Evolutionary conservation across 2,888 invertebrate genomes (phyloP), one percentile per base, ranked within the genome.

Genomic region (Athalia rosae): DNA sequence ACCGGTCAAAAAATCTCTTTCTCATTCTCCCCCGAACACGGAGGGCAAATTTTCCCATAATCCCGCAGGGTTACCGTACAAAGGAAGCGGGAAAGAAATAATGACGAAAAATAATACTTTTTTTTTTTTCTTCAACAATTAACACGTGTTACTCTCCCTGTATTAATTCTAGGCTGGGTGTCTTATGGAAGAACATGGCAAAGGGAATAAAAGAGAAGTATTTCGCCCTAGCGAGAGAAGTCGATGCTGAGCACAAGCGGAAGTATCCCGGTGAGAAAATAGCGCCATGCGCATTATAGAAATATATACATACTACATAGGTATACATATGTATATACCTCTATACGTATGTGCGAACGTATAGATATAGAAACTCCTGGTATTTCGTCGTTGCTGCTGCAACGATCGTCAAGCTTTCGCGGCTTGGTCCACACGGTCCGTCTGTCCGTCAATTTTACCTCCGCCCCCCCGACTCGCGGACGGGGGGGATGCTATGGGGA

Each of bases 181-280:
- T 89, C 28, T 90, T 92, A 80, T 93, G 93, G 93, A 93, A 93
- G 85, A 90, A 89, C 77, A 90, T 93, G 88, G 86, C 90, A 7
- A 88, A 91, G 73, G 90, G 90, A n/a, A 89, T 90, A 69, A 93
- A 92, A 85, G 91, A 91, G 80, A 90, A 90, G 81, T 93, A 92
- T 85, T 93, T 92, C 82, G 89, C 91, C 13, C 87, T 91, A 79
- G 92, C 93, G 3, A 91, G 92, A 79, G 88, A 90, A 79, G 92
- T 92, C 48, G 93, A 92, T 81, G 90, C 91, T 48, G 92, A 92
- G 81, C 93, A 93, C 87, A 93, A 93, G 87, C 90, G 90, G 83
- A 93, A 92, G 86, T 93, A 93, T 89, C 93, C 93, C 79, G 92
- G 93, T 92, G 88, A 85, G 89, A 84, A 87, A 71, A 13, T 61